Evolutionary conservation across 2,888 invertebrate genomes (phyloP), one percentile per base, ranked within the genome.

Genomic region (Drosophila kambysellisi): DNA sequence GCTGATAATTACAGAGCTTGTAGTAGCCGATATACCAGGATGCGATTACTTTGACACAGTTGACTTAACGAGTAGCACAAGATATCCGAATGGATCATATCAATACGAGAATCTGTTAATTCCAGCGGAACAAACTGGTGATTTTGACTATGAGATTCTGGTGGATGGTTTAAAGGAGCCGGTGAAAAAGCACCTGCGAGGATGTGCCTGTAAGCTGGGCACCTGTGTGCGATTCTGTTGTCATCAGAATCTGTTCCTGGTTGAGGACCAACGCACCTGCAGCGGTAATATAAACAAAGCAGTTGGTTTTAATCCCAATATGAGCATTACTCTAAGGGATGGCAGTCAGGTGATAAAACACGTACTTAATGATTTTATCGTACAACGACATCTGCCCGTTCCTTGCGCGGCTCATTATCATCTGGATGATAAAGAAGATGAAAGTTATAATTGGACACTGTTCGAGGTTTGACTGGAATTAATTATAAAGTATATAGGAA

Each of bases 201-300:
- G 91, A 17, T 92, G 92, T 52, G 73, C 86, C 30, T 91, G 91
- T 58, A 43, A 81, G 6, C 39, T 92, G n/a, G 90, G 84, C 58
- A 65, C 81, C 2, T 93, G 93, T 58, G 78, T 93, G 1, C 83
- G 92, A 6, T 82, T 90, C 53, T 91, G 91, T 63, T 91, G 91
- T 46, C 51, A 69, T 9, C n/a, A 12, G 33, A 64, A 76, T 32
- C 60, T 43, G 2, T 1, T 30, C 3, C 64, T 79, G 11, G 50
- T 48, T 1, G 12, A 33, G 0, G n/a, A 50, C 3, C 60, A 72
- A 6, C 57, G 70, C 2, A 29, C 9, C 15, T 81, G 82, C 35
- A 46, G n/a, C 3, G 64, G 51, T 0, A 43, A 63, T 8, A 60
- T 68, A 4, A 1, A 1, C 2, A 2, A 29, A 7, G 67, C 48